phyloP scores from a whole-genome alignment of 1,140 invertebrate genomes.

The Asbolus verrucosus region DNA sequence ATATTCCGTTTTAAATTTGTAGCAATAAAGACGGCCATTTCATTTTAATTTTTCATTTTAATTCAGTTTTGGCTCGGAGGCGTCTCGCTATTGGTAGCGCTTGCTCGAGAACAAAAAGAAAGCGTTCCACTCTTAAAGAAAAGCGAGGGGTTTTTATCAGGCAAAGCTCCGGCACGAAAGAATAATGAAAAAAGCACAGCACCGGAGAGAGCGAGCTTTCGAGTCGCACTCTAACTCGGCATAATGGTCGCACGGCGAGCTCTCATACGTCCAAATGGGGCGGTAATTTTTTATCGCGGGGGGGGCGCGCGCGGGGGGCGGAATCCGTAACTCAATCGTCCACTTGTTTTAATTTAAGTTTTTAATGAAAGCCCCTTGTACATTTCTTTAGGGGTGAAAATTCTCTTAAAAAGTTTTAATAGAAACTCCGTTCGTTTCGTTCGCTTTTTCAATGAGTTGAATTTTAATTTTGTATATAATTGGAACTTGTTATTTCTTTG shows the following conservation, averaged over 20 bases:
- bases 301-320: not conserved
- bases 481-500: slow-evolving; percentile 60
- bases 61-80: slow-evolving; percentile 57
- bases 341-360: slow-evolving; percentile 58
- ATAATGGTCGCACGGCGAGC: too few species aligned
- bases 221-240: not conserved
- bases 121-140: slow-evolving; percentile 33
- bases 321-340: slow-evolving; percentile 50
- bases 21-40: slow-evolving; percentile 61
- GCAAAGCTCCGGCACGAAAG: not conserved
- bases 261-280: not conserved
- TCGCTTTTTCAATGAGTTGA: slow-evolving; percentile 60
- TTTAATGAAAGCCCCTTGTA: slow-evolving; percentile 56
- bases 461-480: slow-evolving; percentile 62
- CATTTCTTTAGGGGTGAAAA: slow-evolving; percentile 56
- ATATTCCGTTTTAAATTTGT: slow-evolving; percentile 61
- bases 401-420: slow-evolving; percentile 58
- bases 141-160: slow-evolving; percentile 10
- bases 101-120: slow-evolving; percentile 39
- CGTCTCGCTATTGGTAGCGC: slow-evolving; percentile 19
- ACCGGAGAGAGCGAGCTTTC: not conserved
- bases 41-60: slow-evolving; percentile 62
- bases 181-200: not conserved
- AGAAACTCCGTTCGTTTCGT: slow-evolving; percentile 55
- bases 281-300: not conserved